Evolutionary conservation across 2,888 invertebrate genomes (phyloP).

Genomic region (Gasteruption jaculator): DNA sequence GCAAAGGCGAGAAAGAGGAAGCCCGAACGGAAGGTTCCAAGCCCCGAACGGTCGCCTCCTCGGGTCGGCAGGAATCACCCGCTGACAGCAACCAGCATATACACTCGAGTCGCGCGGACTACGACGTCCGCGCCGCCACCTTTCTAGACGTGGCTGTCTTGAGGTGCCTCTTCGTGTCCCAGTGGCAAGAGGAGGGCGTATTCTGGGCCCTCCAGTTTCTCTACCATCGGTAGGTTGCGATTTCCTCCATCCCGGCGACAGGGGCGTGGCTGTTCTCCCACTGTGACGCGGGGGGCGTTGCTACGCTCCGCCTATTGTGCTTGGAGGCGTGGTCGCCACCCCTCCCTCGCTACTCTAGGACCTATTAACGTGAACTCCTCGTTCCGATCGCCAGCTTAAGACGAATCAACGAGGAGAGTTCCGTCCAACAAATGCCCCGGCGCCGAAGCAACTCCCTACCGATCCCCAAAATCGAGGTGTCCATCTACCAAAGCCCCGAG

Average conservation of each 20-base stretch:
- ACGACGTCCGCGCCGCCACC: slow-evolving; percentile 78
- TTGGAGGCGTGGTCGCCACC: no score
- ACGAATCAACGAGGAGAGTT: slow-evolving; percentile 81
- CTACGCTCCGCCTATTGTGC: no score
- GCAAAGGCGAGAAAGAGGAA: slow-evolving; percentile 27
- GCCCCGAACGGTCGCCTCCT: slow-evolving; percentile 14
- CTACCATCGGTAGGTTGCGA: slow-evolving; percentile 77
- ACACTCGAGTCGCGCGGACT: slow-evolving; percentile 23
- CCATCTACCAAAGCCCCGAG: slow-evolving; percentile 76
- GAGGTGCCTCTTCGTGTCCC: slow-evolving; percentile 89
- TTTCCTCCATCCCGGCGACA: no score
- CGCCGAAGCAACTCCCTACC: slow-evolving; percentile 90
- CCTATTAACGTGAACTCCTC: no score
- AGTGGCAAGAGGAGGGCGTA: slow-evolving; percentile 98
- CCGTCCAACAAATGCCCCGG: slow-evolving; percentile 73
- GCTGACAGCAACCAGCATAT: slow-evolving; percentile 28
- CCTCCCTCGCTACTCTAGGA: neutral
- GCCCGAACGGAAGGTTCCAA: slow-evolving; percentile 23
- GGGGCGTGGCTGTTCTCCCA: no score
- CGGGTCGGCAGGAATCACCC: slow-evolving; percentile 19
- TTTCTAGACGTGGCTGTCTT: slow-evolving; percentile 96
- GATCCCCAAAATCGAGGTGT: slow-evolving; percentile 88
- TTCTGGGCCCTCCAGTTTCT: slow-evolving; percentile 94
- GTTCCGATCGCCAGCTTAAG: slow-evolving; percentile 75
- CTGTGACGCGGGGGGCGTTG: no score